Evolutionary conservation across 2,888 invertebrate species (phyloP), one percentile per base, ranked within the genome.

Genomic region (Sphaeridia pumilis): DNA sequence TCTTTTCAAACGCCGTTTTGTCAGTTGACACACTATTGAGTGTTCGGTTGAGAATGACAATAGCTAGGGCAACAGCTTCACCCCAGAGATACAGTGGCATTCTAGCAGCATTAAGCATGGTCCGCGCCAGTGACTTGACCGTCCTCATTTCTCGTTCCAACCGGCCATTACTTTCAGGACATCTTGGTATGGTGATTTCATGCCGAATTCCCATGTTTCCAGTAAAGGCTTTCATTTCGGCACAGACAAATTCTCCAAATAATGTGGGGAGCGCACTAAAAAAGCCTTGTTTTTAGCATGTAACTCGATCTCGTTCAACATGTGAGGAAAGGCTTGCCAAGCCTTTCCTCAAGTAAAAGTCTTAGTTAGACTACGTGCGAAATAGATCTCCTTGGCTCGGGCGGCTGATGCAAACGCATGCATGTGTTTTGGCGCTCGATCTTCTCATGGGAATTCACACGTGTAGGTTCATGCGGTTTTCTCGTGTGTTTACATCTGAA

Each of bases 1-100:
- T 71, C 3, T 66, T 21, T 56, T 70, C 70, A 51, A 66, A 64
- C 1, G 70, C 68, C 2, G 68, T 69, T 54, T 58, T 59, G 10
- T 60, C 62, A 12, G 54, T 34, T 3, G 64, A 36, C 5, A 46
- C 53, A 36, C 44, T 64, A 14, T 66, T 64, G 17, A 65, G 62
- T 35, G 61, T 59, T 38, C 69, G 50, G 49, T 70, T 70, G 38
- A 61, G 50, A 7, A 69, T 49, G 46, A 67, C 68, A 28, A 66
- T 65, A 10, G 68, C 67, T 14, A 65, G 66, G 31, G 58, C 59
- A 12, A 68, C 58, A 3, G 69, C 69, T 54, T 70, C 69, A 4
- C 66, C 67, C 68, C 69, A 70, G 41, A 68, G 64, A 12, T 14
- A 46, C 24, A 53, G 17, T 24, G 65, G 59, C 21, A 67, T 48